A percentile compares a stretch with the other conserved stretches of the same genome.
These are phyloP conservation scores for Drosophila recens DNA, from an alignment of 2,888 invertebrate species.

Conservation along the genomic window DNA sequence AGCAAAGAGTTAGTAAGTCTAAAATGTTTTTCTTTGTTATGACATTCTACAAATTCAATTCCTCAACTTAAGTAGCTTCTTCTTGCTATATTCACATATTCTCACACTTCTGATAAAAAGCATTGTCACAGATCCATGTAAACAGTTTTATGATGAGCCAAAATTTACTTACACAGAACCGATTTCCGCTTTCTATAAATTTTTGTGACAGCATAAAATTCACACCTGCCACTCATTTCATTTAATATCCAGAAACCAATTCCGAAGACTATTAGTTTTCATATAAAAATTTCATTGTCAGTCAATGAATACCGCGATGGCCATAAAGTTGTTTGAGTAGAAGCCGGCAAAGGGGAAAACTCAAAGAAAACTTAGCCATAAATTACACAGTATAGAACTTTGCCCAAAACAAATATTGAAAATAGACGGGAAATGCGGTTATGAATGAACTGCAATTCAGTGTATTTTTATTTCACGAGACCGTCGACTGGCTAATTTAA, in stretches of 20 bases:
- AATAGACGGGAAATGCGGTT: constrained; percentile 19
- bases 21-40: neutral
- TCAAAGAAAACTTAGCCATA: constrained; percentile 31
- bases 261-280: constrained; percentile 28
- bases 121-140: neutral
- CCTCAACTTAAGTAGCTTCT: neutral
- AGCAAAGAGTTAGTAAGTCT: too few relatives aligned
- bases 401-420: constrained; percentile 34
- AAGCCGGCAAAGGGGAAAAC: constrained; percentile 13
- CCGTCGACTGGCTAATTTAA: constrained; percentile 59
- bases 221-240: constrained; percentile 47
- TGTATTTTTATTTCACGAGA: constrained; percentile 61
- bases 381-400: constrained; percentile 26
- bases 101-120: neutral
- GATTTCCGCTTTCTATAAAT: constrained; percentile 15
- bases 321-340: constrained; percentile 32
- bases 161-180: constrained; percentile 37
- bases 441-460: constrained; percentile 78
- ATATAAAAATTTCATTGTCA: constrained; percentile 27
- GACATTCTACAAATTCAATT: neutral
- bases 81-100: neutral
- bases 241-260: constrained; percentile 20
- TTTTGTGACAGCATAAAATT: constrained; percentile 17
- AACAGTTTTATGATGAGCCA: constrained; percentile 53
- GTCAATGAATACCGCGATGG: constrained; percentile 29